A percentile compares a stretch with the other conserved stretches of the same genome.
Evolutionary conservation across 2,113 vertebrate species (phyloP).

Genomic region (Scopus umbretta): DNA sequence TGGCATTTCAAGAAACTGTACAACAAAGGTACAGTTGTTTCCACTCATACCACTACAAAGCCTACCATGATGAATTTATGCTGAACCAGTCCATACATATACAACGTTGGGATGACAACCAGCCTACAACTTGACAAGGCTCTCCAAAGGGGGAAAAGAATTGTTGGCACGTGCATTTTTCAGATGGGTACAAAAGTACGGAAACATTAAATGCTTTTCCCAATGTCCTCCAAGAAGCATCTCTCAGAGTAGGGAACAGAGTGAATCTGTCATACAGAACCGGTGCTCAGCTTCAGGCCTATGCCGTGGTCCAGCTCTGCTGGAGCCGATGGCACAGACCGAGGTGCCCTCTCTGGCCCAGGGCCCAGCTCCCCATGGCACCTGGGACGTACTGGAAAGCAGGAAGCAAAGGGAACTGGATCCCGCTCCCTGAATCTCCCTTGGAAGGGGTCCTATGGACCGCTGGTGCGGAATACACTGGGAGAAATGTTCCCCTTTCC

Average conservation of each 20-base stretch:
- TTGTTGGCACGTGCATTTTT: neutral
- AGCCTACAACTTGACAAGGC: neutral
- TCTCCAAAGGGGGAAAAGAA: neutral
- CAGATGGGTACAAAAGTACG: neutral
- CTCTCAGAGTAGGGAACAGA: neutral
- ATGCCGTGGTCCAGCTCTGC: neutral
- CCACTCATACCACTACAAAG: neutral
- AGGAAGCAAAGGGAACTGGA: neutral
- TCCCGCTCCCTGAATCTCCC: neutral
- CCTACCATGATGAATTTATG: neutral
- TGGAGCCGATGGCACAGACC: neutral
- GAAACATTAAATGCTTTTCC: neutral
- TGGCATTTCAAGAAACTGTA: neutral
- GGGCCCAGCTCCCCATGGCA: neutral
- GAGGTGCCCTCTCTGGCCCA: neutral
- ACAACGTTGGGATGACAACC: neutral
- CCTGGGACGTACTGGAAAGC: neutral
- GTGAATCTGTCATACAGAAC: neutral
- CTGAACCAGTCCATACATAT: neutral
- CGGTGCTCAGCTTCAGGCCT: neutral
- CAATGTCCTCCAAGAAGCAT: rapidly evolving
- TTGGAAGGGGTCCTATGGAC: neutral
- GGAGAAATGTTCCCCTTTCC: neutral
- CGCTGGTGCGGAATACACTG: neutral
- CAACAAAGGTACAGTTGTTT: neutral